A percentile compares a stretch with the other conserved stretches of the same genome.
These are phyloP conservation scores for Drosophila insularis DNA, from an alignment of 1,140 invertebrate genomes.

Conservation along the genomic window DNA sequence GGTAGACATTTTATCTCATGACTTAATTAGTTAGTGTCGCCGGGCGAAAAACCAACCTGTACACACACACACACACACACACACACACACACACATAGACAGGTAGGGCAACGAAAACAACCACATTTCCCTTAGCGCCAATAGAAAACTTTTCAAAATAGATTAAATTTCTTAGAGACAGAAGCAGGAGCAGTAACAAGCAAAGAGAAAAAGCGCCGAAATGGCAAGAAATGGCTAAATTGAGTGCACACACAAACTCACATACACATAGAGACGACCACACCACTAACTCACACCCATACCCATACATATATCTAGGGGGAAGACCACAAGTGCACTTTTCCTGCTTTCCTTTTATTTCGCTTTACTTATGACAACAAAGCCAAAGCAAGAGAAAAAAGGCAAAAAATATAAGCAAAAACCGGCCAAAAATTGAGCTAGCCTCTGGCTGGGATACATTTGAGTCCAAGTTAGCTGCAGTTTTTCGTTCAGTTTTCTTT, in stretches of 20 bases:
- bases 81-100: neutral
- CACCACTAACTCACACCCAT: neutral
- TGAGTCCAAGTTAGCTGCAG: conserved; percentile 14
- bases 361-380: conserved; percentile 35
- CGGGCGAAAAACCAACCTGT: conserved; percentile 1
- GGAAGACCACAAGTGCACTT: conserved; percentile 57
- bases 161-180: conserved; percentile 55
- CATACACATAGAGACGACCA: neutral
- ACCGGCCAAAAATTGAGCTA: conserved; percentile 10
- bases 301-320: neutral
- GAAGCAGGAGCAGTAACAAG: conserved; percentile 10
- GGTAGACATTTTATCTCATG: conserved; percentile 43
- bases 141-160: conserved; percentile 59
- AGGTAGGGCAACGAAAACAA: conserved; percentile 24
- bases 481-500: conserved; percentile 2
- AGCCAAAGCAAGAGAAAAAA: conserved; percentile 19
- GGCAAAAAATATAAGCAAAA: conserved; percentile 2
- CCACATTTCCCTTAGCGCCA: conserved; percentile 45
- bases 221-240: conserved; percentile 65
- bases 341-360: conserved; percentile 35
- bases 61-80: conserved; percentile 1
- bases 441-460: conserved; percentile 13
- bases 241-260: conserved; percentile 66
- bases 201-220: conserved; percentile 35
- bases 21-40: conserved; percentile 56